A percentile compares a stretch with the other conserved stretches of the same genome.
Conservation (phyloP, 2,797 vertebrate genomes). For the Enteromius anoplus region DNA sequence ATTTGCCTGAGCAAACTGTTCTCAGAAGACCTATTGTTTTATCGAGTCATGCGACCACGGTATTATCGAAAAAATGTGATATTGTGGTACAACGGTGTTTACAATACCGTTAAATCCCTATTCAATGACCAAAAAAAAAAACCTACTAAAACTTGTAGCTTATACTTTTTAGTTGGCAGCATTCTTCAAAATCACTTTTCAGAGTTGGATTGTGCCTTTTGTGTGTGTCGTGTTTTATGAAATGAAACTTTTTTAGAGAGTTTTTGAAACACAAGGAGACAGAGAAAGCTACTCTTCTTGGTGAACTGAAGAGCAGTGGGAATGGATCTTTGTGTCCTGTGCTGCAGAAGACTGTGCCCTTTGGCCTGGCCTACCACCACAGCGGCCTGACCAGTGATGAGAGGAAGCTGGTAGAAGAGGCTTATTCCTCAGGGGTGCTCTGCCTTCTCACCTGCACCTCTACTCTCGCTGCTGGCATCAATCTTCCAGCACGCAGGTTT, state of each 20-base stretch:
- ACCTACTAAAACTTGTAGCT: not conserved
- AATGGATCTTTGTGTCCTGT: constrained; percentile 85
- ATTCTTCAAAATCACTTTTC: not conserved
- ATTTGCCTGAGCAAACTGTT: too few species aligned
- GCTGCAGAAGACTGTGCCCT: constrained; percentile 83
- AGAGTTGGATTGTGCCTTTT: not conserved
- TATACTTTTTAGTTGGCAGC: not conserved
- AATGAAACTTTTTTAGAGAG: constrained; percentile 69
- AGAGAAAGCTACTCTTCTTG: constrained; percentile 82
- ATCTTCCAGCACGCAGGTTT: constrained; percentile 94
- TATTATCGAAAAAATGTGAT: too few species aligned
- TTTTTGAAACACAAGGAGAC: constrained; percentile 76
- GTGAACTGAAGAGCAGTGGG: constrained; percentile 78
- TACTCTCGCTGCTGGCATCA: constrained; percentile 93
- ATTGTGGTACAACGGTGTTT: too few species aligned
- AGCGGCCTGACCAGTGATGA: constrained; percentile 92
- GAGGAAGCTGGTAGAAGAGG: constrained; percentile 89
- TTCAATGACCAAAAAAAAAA: not conserved
- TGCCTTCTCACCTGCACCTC: constrained; percentile 94
- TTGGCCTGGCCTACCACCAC: constrained; percentile 93
- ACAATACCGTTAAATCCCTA: too few species aligned
- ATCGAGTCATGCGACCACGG: too few species aligned
- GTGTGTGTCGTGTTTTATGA: not conserved
- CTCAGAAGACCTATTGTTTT: too few species aligned
- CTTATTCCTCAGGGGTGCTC: constrained; percentile 86